Base-by-base conservation (phyloP, 2,797 vertebrate species). In the Rhynchotus rufescens region DNA sequence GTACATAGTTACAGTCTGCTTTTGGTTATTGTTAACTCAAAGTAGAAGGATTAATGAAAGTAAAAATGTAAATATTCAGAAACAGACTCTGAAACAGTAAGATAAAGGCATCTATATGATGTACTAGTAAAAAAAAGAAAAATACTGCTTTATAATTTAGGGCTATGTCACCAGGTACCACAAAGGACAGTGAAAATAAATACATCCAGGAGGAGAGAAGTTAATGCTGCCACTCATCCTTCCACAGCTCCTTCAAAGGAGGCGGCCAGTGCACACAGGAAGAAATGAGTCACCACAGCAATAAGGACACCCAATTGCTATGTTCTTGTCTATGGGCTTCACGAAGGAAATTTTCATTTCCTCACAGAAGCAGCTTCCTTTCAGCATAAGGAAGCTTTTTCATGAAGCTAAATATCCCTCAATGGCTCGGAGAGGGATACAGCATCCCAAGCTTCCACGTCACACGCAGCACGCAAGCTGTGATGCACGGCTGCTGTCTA, bases 391-490 rank as follows among this genome's bases (percentile, higher is more conserved):
- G 75, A 45, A 83, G 64, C 8, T 23, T 76, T 16, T 80, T 13
- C 47, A 42, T 3, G 47, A 20, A 79, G 69, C 54, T 21, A 5
- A 6, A 23, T 25, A 22, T 47, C 0, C 0, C 15, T 64, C n/a
- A 69, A 21, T 1, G 45, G 15, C 67, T 74, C 67, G 22, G 64
- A 85, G 19, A 73, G 2, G 22, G 30, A 13, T 7, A 26, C 30
- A 40, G 32, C 40, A 38, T 42, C 80, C 51, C n/a, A 85, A 45
- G 38, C 51, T 80, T 26, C 20, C 72, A 57, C 21, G 20, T 13
- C 8, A 15, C 3, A 26, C 11, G 4, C 8, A 47, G 40, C 0
- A 0, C 3, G 21, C 15, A 42, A 47, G 66, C 40, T 47, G 19
- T 12, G 34, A 66, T 52, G 15, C 1, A 20, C 30, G 89, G 36